These are phyloP conservation scores for Cryptosula pallasiana DNA, from an alignment of 2,888 invertebrate genomes.

Conservation along the genomic window DNA sequence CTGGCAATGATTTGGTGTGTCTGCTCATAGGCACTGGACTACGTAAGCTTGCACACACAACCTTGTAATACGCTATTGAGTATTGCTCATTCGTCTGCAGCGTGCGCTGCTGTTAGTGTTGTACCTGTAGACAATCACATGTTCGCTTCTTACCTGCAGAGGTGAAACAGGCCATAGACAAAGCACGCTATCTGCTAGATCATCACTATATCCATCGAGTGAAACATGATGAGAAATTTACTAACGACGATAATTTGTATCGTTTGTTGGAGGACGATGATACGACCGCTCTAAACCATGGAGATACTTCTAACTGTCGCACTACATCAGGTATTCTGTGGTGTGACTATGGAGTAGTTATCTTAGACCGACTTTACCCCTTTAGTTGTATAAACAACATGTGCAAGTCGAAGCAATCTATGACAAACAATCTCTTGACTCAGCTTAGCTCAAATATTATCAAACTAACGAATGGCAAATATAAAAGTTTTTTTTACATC, in stretches of 20 bases:
- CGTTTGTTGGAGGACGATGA: conserved; percentile 51
- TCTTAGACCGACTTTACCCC: too few species aligned
- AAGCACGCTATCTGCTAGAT: conserved; percentile 50
- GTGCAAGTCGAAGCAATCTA: too few species aligned
- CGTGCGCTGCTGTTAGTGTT: neutral
- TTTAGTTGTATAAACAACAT: too few species aligned
- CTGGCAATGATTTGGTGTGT: conserved; percentile 50
- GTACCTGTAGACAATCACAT: too few species aligned
- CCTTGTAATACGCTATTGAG: too few species aligned
- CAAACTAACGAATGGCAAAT: too few species aligned
- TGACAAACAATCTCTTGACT: too few species aligned
- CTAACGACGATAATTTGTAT: conserved; percentile 38
- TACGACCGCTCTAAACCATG: conserved; percentile 49
- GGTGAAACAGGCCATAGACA: conserved; percentile 39
- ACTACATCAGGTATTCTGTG: conserved; percentile 42
- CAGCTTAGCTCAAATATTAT: too few species aligned
- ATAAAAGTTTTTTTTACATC: too few species aligned
- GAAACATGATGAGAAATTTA: conserved; percentile 33
- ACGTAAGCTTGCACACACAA: neutral
- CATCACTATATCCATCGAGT: conserved; percentile 43
- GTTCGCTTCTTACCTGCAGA: conserved; percentile 30
- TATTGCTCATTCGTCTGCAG: too few species aligned
- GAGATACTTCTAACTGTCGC: conserved; percentile 38
- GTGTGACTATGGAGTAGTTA: too few species aligned
- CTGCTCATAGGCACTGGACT: neutral